Conservation (phyloP, 2,888 invertebrate genomes). For the Oasisia sp. region DNA sequence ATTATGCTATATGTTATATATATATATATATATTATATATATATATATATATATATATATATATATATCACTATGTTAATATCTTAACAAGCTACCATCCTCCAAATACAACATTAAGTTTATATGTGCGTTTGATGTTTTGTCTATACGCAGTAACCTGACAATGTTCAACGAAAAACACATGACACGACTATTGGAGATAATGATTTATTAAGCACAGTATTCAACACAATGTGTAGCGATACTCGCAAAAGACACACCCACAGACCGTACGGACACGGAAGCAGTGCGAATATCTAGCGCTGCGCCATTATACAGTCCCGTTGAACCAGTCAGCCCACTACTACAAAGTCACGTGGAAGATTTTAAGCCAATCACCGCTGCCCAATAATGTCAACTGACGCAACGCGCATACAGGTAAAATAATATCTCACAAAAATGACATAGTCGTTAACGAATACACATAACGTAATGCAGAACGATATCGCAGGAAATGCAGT, state of each 20-base stretch:
- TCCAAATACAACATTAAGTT: background rate
- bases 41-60: no score
- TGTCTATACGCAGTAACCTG: background rate
- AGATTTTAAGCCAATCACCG: background rate
- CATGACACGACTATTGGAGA: background rate
- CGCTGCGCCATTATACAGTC: background rate
- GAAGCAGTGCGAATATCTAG: background rate
- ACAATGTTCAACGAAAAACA: background rate
- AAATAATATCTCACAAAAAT: background rate
- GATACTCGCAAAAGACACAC: background rate
- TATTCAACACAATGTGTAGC: background rate
- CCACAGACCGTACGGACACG: background rate
- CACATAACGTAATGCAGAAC: background rate
- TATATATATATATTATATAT: no score
- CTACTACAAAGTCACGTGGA: background rate
- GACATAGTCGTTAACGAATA: background rate
- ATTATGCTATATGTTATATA: no score
- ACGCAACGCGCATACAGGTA: background rate
- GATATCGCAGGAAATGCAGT: background rate
- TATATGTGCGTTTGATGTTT: background rate
- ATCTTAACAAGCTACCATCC: background rate
- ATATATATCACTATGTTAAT: background rate
- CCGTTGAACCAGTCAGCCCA: background rate
- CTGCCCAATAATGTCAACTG: background rate
- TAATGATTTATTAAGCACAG: constrained; percentile 17